These are phyloP conservation scores for Tigriopus japonicus DNA, from an alignment of 1,140 invertebrate genomes.

Conservation along the genomic window DNA sequence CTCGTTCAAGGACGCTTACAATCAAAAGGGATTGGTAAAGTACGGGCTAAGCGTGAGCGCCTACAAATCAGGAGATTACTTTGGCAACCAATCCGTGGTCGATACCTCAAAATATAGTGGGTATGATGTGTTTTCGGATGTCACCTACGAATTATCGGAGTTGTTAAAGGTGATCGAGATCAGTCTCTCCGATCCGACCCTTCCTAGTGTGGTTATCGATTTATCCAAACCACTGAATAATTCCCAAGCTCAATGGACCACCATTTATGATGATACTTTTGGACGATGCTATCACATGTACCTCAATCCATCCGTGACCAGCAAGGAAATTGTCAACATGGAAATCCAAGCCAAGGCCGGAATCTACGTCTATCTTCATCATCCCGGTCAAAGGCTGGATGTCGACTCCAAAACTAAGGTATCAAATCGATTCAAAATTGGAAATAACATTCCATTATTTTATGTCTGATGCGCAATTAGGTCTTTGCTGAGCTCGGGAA, in stretches of 20 bases:
- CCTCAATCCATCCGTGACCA: not conserved
- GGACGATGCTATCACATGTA: not conserved
- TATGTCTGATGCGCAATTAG: too few species aligned
- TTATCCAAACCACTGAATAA: not conserved
- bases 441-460: too few species aligned
- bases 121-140: not conserved
- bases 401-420: not conserved
- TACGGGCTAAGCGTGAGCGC: not conserved
- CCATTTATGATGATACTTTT: not conserved
- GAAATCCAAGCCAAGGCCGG: not conserved
- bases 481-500: not conserved
- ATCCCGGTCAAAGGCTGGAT: not conserved
- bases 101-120: not conserved
- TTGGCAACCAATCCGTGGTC: not conserved
- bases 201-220: not conserved
- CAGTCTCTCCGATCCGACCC: not conserved
- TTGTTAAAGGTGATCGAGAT: not conserved
- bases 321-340: not conserved
- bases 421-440: not conserved
- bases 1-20: not conserved
- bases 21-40: not conserved
- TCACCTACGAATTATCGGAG: not conserved
- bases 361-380: not conserved
- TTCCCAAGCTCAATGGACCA: not conserved
- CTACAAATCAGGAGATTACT: not conserved